Evolutionary conservation across 2,113 vertebrate species (phyloP).

Genomic region (Strix aluco): DNA sequence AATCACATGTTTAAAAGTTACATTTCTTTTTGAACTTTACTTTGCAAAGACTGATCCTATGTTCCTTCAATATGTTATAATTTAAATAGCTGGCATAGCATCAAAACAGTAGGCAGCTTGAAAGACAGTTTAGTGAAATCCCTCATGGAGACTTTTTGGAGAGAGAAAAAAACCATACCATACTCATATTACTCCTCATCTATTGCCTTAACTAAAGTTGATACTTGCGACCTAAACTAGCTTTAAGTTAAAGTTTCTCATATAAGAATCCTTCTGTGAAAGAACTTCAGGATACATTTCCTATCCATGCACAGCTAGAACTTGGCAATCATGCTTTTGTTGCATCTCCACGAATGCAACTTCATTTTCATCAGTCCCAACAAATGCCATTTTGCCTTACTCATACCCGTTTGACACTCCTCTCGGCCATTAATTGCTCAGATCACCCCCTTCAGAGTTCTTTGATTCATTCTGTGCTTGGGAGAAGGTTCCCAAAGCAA

Average conservation of each 20-base stretch:
- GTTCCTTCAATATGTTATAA: background rate
- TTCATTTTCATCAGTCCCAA: background rate
- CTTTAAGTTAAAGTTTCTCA: background rate
- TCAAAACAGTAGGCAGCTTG: background rate
- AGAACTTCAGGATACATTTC: background rate
- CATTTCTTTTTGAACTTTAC: background rate
- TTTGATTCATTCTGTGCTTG: background rate
- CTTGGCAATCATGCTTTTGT: background rate
- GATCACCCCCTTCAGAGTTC: rapidly evolving
- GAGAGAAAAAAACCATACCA: background rate
- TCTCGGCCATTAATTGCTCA: background rate
- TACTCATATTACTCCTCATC: background rate
- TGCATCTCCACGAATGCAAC: background rate
- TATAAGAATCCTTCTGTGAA: background rate
- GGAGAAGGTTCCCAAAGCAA: background rate
- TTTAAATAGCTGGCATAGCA: background rate
- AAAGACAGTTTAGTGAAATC: background rate
- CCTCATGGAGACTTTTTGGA: background rate
- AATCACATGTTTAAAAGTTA: background rate
- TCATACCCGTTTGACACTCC: background rate
- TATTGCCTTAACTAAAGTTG: background rate
- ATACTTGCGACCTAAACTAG: background rate
- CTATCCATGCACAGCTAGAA: background rate
- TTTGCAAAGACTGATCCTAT: background rate
- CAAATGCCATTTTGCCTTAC: background rate